A percentile compares a stretch with the other conserved stretches of the same genome.
Evolutionary conservation across 1,140 invertebrate species (phyloP).

Genomic region (Euura saliciscinereae): DNA sequence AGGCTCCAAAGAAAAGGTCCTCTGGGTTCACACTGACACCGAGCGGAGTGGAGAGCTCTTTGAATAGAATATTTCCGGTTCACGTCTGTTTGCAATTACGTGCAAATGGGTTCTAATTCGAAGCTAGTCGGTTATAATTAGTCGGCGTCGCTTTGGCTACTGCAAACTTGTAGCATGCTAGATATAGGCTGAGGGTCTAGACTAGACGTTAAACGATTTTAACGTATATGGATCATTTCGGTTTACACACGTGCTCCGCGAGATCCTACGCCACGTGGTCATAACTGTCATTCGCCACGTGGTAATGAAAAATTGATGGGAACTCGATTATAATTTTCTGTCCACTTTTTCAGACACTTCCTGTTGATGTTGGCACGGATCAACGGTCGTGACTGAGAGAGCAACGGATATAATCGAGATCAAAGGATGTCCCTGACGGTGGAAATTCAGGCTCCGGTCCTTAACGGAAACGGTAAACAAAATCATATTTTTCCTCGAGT

Average conservation of each 20-base stretch:
- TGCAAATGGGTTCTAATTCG: not conserved
- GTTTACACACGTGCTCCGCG: not conserved
- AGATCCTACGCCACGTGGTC: not conserved
- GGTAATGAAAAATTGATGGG: not conserved
- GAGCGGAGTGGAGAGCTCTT: not conserved
- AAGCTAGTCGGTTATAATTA: not conserved
- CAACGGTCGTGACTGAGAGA: not conserved
- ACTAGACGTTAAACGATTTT: not conserved
- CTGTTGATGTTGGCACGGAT: not conserved
- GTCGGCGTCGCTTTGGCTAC: not conserved
- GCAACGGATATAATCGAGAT: not conserved
- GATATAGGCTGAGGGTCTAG: not conserved
- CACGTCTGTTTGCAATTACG: not conserved
- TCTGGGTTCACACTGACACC: not conserved
- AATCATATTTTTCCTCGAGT: slow-evolving; percentile 15
- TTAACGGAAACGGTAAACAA: slow-evolving; percentile 48
- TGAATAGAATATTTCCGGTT: too few species aligned
- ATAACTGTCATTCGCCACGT: not conserved
- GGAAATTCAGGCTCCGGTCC: slow-evolving; percentile 44
- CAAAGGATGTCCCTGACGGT: slow-evolving; percentile 39
- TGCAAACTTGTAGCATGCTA: not conserved
- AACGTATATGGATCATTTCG: not conserved
- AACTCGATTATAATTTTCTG: not conserved
- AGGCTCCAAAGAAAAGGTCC: not conserved
- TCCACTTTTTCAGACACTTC: slow-evolving; percentile 19